Percentiles rank a stretch among this genome's conserved stretches.
phyloP scores from a whole-genome alignment of 2,888 invertebrate species.

The Esperia sulphurella region DNA sequence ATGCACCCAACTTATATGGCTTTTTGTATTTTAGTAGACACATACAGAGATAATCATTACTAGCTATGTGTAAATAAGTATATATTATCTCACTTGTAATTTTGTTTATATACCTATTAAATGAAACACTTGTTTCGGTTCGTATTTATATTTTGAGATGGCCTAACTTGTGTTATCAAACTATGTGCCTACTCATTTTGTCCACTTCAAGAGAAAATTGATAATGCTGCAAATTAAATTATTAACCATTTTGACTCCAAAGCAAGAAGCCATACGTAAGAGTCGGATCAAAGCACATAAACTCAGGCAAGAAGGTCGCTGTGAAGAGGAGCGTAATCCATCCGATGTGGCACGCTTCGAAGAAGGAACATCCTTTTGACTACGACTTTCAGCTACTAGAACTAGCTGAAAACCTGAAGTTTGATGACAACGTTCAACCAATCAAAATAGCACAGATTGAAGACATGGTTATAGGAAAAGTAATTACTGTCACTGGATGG shows the following conservation, averaged over 20 bases:
- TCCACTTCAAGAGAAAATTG: neutral
- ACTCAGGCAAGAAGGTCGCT: constrained; percentile 39
- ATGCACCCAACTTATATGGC: no score
- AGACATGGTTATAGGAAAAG: constrained; percentile 64
- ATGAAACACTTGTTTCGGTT: no score
- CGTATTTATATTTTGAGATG: no score
- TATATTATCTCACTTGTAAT: no score
- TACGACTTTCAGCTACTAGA: constrained; percentile 64
- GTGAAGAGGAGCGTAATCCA: constrained; percentile 45
- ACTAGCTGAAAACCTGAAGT: constrained; percentile 41
- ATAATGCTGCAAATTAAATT: no score
- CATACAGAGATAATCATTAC: no score
- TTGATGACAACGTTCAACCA: constrained; percentile 50
- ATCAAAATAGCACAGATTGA: constrained; percentile 59
- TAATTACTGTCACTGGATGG: constrained; percentile 68
- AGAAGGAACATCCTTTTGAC: constrained; percentile 64
- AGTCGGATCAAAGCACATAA: constrained; percentile 59
- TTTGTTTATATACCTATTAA: no score
- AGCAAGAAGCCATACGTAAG: constrained; percentile 59
- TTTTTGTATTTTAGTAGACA: no score
- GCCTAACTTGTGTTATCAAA: no score
- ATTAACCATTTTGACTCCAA: neutral
- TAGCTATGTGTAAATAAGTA: no score
- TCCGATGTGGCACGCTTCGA: constrained; percentile 45
- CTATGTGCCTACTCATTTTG: neutral